phyloP scores from a whole-genome alignment of 1,140 invertebrate species.

The Microplitis mediator region DNA sequence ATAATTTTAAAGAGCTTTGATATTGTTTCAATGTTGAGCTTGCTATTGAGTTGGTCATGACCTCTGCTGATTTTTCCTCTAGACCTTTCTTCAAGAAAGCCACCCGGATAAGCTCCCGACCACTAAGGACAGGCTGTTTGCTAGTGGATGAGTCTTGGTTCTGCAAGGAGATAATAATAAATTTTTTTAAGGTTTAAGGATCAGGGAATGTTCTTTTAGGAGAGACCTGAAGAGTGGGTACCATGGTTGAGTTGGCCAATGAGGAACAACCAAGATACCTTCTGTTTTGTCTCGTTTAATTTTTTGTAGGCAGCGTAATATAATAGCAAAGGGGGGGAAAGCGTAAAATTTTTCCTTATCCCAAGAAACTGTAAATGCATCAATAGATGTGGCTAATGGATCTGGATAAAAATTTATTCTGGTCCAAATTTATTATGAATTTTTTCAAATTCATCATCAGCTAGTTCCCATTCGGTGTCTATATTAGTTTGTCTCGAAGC shows the following conservation, averaged over 20 bases:
- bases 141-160: constrained; percentile 1
- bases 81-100: constrained; percentile 28
- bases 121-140: constrained; percentile 29
- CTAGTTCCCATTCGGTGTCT: constrained; percentile 15
- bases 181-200: neutral
- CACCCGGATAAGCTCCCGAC: constrained; percentile 38
- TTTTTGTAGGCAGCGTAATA: constrained; percentile 13
- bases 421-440: neutral
- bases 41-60: constrained; percentile 36
- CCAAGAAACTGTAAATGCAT: constrained; percentile 32
- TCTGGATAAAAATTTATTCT: no score
- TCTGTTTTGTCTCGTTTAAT: constrained; percentile 13
- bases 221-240: constrained; percentile 21
- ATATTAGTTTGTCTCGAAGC: constrained; percentile 19
- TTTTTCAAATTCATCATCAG: neutral
- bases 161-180: constrained; percentile 26
- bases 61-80: constrained; percentile 24
- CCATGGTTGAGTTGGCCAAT: constrained; percentile 19
- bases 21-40: constrained; percentile 41
- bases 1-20: constrained; percentile 25
- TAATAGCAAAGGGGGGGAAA: constrained; percentile 14
- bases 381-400: constrained; percentile 24
- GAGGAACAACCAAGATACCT: neutral
- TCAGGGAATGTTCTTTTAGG: neutral
- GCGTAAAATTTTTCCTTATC: neutral